These are phyloP conservation scores for Drosophila aff. DNA, from an alignment of 1,140 invertebrate genomes.

Conservation along the genomic window DNA sequence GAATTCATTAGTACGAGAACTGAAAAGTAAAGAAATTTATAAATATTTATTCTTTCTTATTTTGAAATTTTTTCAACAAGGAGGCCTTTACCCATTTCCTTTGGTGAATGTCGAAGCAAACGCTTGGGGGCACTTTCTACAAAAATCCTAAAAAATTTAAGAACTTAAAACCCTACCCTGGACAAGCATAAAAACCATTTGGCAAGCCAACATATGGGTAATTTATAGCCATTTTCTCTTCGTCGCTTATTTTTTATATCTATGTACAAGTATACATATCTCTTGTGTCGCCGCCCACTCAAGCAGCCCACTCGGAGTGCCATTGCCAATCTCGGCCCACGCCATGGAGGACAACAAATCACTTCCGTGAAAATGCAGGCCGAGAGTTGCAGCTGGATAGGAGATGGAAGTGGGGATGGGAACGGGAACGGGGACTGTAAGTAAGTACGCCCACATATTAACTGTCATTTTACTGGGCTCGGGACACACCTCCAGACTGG, in stretches of 20 bases:
- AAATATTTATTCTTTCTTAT: not conserved
- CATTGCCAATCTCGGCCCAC: constrained; percentile 45
- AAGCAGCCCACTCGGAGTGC: constrained; percentile 19
- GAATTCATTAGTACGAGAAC: no score
- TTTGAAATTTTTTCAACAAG: no score
- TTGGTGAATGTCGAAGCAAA: not conserved
- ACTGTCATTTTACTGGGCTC: constrained; percentile 30
- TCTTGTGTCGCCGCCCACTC: constrained; percentile 38
- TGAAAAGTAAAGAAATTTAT: not conserved
- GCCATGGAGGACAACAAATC: constrained; percentile 43
- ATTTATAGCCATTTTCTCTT: constrained; percentile 41
- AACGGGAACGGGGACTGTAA: not conserved
- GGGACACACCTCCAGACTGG: constrained; percentile 45
- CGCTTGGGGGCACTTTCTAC: not conserved
- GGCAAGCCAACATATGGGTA: constrained; percentile 16
- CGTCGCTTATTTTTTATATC: constrained; percentile 10
- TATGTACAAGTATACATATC: constrained; percentile 12
- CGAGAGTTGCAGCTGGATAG: constrained; percentile 35
- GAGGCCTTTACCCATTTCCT: not conserved
- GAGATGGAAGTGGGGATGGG: not conserved
- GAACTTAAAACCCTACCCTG: not conserved
- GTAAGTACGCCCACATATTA: constrained; percentile 43
- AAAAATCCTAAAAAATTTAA: not conserved
- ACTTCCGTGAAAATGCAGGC: constrained; percentile 50
- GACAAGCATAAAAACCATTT: constrained; percentile 17